phyloP scores from a whole-genome alignment of 2,113 vertebrate genomes.

The Puma concolor region DNA sequence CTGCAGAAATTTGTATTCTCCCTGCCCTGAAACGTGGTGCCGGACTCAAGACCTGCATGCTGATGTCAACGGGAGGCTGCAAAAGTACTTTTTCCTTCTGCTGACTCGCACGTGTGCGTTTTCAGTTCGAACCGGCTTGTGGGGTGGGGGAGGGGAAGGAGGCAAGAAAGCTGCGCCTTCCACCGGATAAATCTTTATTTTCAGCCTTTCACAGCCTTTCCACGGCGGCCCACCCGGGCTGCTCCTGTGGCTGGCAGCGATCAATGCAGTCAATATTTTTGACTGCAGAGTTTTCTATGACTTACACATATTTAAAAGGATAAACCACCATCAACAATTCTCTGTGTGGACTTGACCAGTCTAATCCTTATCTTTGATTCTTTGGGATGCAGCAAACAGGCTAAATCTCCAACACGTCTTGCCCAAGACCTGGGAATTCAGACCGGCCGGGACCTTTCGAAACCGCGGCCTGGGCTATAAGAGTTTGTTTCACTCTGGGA shows the following conservation, averaged over 20 bases:
- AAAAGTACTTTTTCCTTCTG: slow-evolving; percentile 59
- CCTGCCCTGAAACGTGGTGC: background rate
- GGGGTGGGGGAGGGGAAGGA: background rate
- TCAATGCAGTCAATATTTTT: slow-evolving; percentile 85
- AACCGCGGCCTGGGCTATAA: background rate
- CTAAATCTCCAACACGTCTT: slow-evolving; percentile 45
- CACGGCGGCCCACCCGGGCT: slow-evolving; percentile 69
- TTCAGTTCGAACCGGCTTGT: slow-evolving; percentile 55
- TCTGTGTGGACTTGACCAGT: slow-evolving; percentile 74
- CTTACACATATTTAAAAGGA: slow-evolving; percentile 85
- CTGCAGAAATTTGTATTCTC: slow-evolving; percentile 4
- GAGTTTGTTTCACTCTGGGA: slow-evolving; percentile 36
- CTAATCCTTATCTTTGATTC: slow-evolving; percentile 84
- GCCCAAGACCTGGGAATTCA: slow-evolving; percentile 50
- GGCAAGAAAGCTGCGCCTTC: slow-evolving; percentile 50
- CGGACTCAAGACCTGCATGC: slow-evolving; percentile 30
- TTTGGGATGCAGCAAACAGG: slow-evolving; percentile 71
- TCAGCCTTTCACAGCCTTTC: slow-evolving; percentile 70
- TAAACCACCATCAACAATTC: slow-evolving; percentile 79
- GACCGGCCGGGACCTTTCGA: background rate
- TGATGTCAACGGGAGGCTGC: slow-evolving; percentile 32
- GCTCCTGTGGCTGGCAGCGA: slow-evolving; percentile 80
- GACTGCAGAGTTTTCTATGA: slow-evolving; percentile 81
- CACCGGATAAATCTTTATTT: slow-evolving; percentile 82
- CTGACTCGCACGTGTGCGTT: slow-evolving; percentile 22